Percentiles rank a stretch among this genome's conserved stretches.
phyloP scores from a whole-genome alignment of 2,113 vertebrate genomes.

The Corythoichthys haematopterus region DNA sequence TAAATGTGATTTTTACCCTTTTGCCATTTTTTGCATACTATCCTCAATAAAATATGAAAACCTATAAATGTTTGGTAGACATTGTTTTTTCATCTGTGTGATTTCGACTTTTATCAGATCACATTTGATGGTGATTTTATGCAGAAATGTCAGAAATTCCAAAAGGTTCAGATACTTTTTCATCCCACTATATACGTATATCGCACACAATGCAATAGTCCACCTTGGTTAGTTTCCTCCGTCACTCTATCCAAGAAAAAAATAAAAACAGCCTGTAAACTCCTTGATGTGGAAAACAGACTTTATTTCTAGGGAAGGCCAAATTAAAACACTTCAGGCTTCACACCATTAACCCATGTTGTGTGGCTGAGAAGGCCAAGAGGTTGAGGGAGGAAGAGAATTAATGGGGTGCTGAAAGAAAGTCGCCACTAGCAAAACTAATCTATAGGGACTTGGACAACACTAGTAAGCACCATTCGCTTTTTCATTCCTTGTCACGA shows the following conservation, averaged over 20 bases:
- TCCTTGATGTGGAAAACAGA: slow-evolving; percentile 66
- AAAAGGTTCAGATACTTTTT: too few relatives aligned
- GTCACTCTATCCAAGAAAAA: slow-evolving; percentile 45
- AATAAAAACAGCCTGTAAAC: slow-evolving; percentile 25
- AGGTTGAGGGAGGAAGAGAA: slow-evolving; percentile 4
- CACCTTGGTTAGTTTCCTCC: slow-evolving; percentile 28
- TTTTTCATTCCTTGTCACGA: not conserved
- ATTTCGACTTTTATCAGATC: too few relatives aligned
- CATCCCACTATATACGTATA: too few relatives aligned
- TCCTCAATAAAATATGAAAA: too few relatives aligned
- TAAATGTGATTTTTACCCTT: too few relatives aligned
- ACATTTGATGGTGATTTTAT: too few relatives aligned
- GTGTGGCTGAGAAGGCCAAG: not conserved
- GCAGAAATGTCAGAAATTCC: too few relatives aligned
- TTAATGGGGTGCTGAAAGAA: slow-evolving; percentile 6
- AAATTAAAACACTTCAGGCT: slow-evolving; percentile 60
- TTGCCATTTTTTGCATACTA: too few relatives aligned
- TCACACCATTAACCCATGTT: slow-evolving; percentile 53
- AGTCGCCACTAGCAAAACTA: slow-evolving; percentile 10
- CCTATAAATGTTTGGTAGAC: too few relatives aligned
- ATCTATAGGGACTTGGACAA: slow-evolving; percentile 1
- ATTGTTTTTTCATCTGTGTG: too few relatives aligned
- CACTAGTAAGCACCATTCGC: not conserved
- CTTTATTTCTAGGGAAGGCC: slow-evolving; percentile 66
- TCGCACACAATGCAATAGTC: too few relatives aligned